Evolutionary conservation across 2,797 vertebrate genomes (phyloP).

Genomic region (Onychomys leucogaster): DNA sequence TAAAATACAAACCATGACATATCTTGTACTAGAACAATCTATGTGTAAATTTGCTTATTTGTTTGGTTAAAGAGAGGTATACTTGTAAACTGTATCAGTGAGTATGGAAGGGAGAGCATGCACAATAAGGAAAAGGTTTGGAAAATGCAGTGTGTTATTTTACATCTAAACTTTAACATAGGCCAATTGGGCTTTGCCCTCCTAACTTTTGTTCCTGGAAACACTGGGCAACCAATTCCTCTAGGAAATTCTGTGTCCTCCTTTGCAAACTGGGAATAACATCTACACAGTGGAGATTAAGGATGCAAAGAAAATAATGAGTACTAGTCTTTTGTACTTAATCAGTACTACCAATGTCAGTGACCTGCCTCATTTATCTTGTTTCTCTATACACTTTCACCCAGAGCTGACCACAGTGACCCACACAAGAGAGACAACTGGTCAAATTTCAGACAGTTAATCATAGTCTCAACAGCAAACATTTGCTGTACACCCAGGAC

Average conservation of each 20-base stretch:
- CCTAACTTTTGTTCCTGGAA: not conserved
- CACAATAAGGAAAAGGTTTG: not conserved
- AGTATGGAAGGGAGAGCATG: not conserved
- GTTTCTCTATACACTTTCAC: not conserved
- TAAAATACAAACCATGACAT: not conserved
- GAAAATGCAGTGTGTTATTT: not conserved
- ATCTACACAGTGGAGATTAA: not conserved
- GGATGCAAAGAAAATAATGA: not conserved
- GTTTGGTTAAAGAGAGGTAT: not conserved
- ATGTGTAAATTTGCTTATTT: not conserved
- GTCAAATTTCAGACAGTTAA: not conserved
- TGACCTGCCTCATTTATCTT: not conserved
- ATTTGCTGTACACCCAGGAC: not conserved
- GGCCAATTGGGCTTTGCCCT: not conserved
- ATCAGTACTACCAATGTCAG: not conserved
- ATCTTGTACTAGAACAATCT: not conserved
- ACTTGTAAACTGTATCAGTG: too few relatives aligned
- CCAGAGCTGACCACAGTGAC: too few relatives aligned
- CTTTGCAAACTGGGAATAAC: not conserved
- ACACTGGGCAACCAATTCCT: not conserved
- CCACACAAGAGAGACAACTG: not conserved
- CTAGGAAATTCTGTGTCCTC: not conserved
- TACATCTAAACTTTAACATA: not conserved
- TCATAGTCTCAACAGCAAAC: not conserved
- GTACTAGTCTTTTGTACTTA: not conserved